These are phyloP conservation scores for Mnemiopsis leidyi DNA, from an alignment of 37 sponge, comb jelly and placozoan genomes.

Conservation along the genomic window DNA sequence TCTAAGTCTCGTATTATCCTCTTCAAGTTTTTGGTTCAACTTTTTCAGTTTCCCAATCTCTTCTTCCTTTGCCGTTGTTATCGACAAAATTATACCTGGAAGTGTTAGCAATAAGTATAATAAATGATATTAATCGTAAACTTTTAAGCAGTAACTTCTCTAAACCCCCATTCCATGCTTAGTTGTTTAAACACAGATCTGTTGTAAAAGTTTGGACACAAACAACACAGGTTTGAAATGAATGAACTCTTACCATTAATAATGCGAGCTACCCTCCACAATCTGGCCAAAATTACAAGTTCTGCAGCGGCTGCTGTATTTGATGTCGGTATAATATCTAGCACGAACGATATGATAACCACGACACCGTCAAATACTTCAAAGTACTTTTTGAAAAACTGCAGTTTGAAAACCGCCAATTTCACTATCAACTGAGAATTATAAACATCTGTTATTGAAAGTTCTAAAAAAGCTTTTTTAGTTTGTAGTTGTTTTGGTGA, in stretches of 20 bases:
- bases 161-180: no score
- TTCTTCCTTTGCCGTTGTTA: slow-evolving; percentile 14
- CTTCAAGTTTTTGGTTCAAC: background rate
- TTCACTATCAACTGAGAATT: background rate
- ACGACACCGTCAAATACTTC: slow-evolving; percentile 86
- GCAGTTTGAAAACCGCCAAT: background rate
- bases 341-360: slow-evolving; percentile 80
- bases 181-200: no score
- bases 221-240: no score
- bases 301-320: slow-evolving; percentile 68
- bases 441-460: no score
- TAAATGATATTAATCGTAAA: no score
- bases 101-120: no score
- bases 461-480: no score
- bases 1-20: background rate
- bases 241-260: slow-evolving; percentile 86
- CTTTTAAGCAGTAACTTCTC: no score
- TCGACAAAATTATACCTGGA: slow-evolving; percentile 8
- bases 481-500: no score
- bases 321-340: slow-evolving; percentile 82
- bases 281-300: slow-evolving; percentile 80
- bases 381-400: background rate
- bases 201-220: no score
- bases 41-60: slow-evolving; percentile 43
- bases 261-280: slow-evolving; percentile 92